Conservation (phyloP, 2,113 vertebrate genomes). For the human region DNA sequence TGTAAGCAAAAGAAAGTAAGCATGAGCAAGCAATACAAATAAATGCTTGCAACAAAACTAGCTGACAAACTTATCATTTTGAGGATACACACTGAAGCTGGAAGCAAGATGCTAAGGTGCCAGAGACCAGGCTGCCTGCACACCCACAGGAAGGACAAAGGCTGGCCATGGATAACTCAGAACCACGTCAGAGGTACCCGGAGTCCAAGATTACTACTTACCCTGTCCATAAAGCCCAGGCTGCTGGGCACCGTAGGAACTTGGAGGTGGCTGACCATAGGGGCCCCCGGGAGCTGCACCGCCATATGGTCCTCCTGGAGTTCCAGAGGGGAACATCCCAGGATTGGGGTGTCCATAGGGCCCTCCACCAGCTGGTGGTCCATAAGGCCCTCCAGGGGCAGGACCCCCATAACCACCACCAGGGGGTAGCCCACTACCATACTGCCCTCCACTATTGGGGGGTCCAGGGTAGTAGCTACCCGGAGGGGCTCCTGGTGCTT, state of each 20-base stretch:
- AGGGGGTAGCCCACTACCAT: slow-evolving; percentile 80
- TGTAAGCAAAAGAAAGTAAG: neutral
- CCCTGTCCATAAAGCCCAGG: slow-evolving; percentile 87
- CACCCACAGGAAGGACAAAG: neutral
- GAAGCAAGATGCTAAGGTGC: neutral
- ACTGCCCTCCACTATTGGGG: slow-evolving; percentile 77
- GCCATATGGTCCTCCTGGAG: slow-evolving; percentile 80
- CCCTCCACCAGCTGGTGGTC: slow-evolving; percentile 77
- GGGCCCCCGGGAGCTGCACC: slow-evolving; percentile 83
- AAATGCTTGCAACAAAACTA: neutral
- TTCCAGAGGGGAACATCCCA: slow-evolving; percentile 71
- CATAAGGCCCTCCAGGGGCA: slow-evolving; percentile 83
- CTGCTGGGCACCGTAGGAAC: slow-evolving; percentile 85
- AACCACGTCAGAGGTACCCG: neutral
- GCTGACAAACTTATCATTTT: neutral
- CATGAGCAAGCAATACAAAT: neutral
- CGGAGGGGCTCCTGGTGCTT: slow-evolving; percentile 80
- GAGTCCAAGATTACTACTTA: slow-evolving; percentile 73
- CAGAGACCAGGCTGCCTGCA: neutral
- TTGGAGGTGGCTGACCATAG: slow-evolving; percentile 82
- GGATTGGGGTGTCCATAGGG: slow-evolving; percentile 76
- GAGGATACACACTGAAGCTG: neutral
- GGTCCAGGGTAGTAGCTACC: slow-evolving; percentile 76
- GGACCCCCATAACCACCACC: slow-evolving; percentile 78
- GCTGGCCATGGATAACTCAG: neutral